Conservation (phyloP, 2,113 vertebrate genomes). For the Cynoglossus semilaevis region DNA sequence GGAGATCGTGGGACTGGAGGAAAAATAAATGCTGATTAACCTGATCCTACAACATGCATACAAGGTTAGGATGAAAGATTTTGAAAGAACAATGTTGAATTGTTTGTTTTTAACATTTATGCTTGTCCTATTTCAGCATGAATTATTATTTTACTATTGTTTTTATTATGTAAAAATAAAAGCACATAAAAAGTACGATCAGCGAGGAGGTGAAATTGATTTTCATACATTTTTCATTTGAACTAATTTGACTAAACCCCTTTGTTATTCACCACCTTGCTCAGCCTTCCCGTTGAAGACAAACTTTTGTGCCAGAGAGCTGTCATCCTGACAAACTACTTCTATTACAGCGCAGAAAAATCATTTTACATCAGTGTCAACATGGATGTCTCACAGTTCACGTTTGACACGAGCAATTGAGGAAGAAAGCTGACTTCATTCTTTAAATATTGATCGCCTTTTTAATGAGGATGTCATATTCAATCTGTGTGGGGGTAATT, state of each 20-base stretch:
- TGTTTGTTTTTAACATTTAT: too few relatives aligned
- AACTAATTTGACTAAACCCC: background rate
- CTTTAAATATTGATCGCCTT: conserved; percentile 60
- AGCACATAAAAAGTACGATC: too few relatives aligned
- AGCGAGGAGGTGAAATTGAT: too few relatives aligned
- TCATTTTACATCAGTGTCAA: conserved; percentile 11
- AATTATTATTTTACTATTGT: too few relatives aligned
- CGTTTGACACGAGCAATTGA: conserved; percentile 19
- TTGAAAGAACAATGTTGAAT: too few relatives aligned
- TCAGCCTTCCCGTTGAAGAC: conserved; percentile 2
- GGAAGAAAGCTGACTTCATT: conserved; percentile 52
- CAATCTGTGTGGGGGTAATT: conserved; percentile 60
- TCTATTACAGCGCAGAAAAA: conserved; percentile 6
- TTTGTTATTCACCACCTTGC: conserved; percentile 1
- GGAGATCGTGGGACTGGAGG: too few relatives aligned
- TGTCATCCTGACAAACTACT: conserved; percentile 9
- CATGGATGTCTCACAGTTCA: conserved; percentile 7
- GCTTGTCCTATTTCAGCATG: too few relatives aligned
- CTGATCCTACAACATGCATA: too few relatives aligned
- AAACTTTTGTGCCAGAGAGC: background rate
- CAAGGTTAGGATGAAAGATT: too few relatives aligned
- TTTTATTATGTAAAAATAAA: too few relatives aligned
- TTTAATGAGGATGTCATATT: conserved; percentile 63
- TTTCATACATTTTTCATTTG: too few relatives aligned
- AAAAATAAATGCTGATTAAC: too few relatives aligned